phyloP scores from a whole-genome alignment of 2,113 vertebrate genomes.

The Pungitius pungitius region DNA sequence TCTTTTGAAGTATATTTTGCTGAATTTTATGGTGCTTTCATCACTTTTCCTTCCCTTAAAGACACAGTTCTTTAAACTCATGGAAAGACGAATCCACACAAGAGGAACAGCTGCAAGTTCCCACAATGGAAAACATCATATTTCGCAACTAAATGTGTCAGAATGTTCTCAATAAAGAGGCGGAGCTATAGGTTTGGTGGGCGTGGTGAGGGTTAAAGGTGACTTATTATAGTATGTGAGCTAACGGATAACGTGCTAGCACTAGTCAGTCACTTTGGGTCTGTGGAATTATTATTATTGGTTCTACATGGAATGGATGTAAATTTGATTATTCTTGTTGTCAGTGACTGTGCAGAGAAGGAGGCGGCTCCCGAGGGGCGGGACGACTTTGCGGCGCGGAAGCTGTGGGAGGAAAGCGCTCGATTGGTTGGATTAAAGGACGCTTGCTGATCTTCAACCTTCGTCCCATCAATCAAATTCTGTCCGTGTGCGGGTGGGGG shows the following conservation, averaged over 20 bases:
- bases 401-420: slow-evolving; percentile 78
- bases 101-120: too few relatives aligned
- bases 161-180: not conserved
- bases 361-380: slow-evolving; percentile 66
- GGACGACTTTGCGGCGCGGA: slow-evolving; percentile 62
- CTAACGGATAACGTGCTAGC: not conserved
- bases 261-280: not conserved
- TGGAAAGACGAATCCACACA: too few relatives aligned
- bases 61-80: too few relatives aligned
- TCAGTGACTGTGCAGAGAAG: slow-evolving; percentile 76
- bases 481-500: not conserved
- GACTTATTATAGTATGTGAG: not conserved
- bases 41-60: too few relatives aligned
- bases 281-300: not conserved
- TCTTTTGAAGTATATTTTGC: too few relatives aligned
- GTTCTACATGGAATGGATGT: not conserved
- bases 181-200: too few relatives aligned
- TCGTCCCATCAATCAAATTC: too few relatives aligned
- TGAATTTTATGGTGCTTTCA: too few relatives aligned
- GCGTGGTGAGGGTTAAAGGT: too few relatives aligned
- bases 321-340: slow-evolving; percentile 20
- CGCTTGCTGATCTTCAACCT: slow-evolving; percentile 80
- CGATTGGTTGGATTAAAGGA: slow-evolving; percentile 71
- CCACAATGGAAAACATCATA: too few relatives aligned
- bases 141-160: not conserved